Evolutionary conservation across 2,113 vertebrate genomes (phyloP).

Genomic region (Todiramphus chloris): DNA sequence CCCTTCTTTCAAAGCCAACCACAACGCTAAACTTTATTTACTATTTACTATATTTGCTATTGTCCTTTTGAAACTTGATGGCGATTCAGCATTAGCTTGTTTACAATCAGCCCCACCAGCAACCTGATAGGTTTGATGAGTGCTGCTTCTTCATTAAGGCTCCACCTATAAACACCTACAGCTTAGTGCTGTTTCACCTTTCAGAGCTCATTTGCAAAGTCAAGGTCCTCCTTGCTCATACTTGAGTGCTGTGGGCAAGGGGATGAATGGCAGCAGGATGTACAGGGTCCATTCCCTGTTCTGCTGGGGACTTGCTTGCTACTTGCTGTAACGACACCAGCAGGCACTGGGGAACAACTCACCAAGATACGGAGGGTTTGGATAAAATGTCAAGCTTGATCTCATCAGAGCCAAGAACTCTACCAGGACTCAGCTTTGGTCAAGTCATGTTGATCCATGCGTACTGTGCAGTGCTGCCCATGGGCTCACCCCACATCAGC

Average conservation of each 20-base stretch:
- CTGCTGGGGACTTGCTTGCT: background rate
- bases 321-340: background rate
- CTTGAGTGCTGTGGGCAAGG: background rate
- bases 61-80: background rate
- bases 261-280: background rate
- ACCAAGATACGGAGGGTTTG: background rate
- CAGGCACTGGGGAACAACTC: background rate
- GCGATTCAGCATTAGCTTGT: background rate
- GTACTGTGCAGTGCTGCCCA: background rate
- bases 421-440: background rate
- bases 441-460: fast-evolving
- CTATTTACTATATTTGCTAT: background rate
- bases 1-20: too few relatives aligned
- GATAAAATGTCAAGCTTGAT: background rate
- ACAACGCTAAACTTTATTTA: too few relatives aligned
- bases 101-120: background rate
- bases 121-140: background rate
- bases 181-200: background rate
- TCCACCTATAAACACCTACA: background rate
- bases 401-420: background rate
- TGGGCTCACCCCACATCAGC: background rate
- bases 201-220: background rate
- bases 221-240: background rate
- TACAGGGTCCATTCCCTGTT: background rate
- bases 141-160: background rate